Evolutionary conservation across 2,797 vertebrate genomes (phyloP), one percentile per base, ranked within the genome.

Genomic region (Vipera ursinii): DNA sequence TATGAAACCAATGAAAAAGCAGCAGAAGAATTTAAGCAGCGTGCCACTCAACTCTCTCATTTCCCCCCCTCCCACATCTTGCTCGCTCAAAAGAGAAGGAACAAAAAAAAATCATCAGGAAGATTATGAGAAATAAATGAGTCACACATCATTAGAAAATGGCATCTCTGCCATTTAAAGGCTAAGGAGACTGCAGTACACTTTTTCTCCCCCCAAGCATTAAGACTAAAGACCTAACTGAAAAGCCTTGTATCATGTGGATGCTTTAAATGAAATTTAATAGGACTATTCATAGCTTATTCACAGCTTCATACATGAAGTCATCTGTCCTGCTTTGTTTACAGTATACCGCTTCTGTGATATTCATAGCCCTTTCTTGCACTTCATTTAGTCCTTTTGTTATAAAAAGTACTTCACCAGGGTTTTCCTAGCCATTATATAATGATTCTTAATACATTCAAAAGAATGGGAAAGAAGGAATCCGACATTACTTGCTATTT

Each of bases 1-100:
- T 90, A 95, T 93, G 94, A 94, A 98, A 96, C 99, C 99, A 99
- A 99, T 99, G 97, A 91, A 96, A 96, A 97, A 53, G 92, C 65
- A 93, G 96, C 92, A 95, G 92, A 93, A 94, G 96, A 92, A 95
- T 97, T 97, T 97, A 97, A 97, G 96, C 91, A 78, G 92, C 55
- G 88, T 96, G 94, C 93, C 96, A 95, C 92, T 97, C 94, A 96
- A 92, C 93, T 97, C 96, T 93, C 93, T 96, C 92, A 86, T 95
- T 93, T 57, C 82, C 28, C 88, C 97, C 95, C 92, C 96, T 96
- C 95, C 96, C 95, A 69, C 91, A 94, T 95, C 96, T 97, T 97
- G 96, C 96, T 95, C 95, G 96, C 95, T 96, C 94, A 96, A 94
- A 94, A 82, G 85, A 87, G 14, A 69, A 20, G n/a, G 28, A 73